Evolutionary conservation across 30 jellyfish, hydroid and myxozoan genomes (phyloP).

Genomic region (Catostylus mosaicus): DNA sequence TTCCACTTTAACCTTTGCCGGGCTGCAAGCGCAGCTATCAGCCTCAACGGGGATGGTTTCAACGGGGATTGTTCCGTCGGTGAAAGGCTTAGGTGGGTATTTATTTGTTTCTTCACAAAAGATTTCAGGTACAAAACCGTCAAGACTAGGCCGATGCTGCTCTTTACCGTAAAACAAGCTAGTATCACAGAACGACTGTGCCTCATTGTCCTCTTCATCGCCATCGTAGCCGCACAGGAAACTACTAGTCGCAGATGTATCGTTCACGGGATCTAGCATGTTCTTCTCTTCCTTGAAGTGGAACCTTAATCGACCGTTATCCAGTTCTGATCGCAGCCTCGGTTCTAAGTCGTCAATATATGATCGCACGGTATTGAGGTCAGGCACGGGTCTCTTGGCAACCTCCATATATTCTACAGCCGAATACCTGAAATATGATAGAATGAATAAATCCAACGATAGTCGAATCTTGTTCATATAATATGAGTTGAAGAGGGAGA

Average conservation of each 20-base stretch:
- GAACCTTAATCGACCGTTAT: slow-evolving; percentile 28
- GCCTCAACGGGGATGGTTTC: slow-evolving; percentile 18
- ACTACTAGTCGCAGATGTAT: slow-evolving; percentile 48
- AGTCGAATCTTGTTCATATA: no score
- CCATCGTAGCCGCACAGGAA: slow-evolving; percentile 68
- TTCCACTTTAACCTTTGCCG: background rate
- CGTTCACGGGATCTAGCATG: slow-evolving; percentile 44
- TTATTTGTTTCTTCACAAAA: slow-evolving; percentile 38
- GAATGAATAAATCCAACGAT: no score
- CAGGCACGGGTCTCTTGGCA: slow-evolving; percentile 63
- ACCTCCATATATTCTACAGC: slow-evolving; percentile 55
- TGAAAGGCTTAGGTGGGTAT: slow-evolving; percentile 18
- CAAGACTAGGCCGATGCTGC: slow-evolving; percentile 20
- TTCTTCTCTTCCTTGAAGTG: slow-evolving; percentile 58
- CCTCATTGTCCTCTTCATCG: slow-evolving; percentile 62
- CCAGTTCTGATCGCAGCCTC: slow-evolving; percentile 55
- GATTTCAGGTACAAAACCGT: slow-evolving; percentile 48
- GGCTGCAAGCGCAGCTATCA: slow-evolving; percentile 10
- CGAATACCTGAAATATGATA: slow-evolving; percentile 53
- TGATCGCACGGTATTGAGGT: slow-evolving; percentile 34
- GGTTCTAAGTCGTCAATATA: slow-evolving; percentile 63
- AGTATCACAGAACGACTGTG: slow-evolving; percentile 33
- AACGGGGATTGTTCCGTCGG: no score
- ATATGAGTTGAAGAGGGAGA: no score
- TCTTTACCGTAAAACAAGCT: slow-evolving; percentile 49